These are phyloP conservation scores for Atrichornis clamosus DNA, from an alignment of 2,113 vertebrate species.

Conservation along the genomic window DNA sequence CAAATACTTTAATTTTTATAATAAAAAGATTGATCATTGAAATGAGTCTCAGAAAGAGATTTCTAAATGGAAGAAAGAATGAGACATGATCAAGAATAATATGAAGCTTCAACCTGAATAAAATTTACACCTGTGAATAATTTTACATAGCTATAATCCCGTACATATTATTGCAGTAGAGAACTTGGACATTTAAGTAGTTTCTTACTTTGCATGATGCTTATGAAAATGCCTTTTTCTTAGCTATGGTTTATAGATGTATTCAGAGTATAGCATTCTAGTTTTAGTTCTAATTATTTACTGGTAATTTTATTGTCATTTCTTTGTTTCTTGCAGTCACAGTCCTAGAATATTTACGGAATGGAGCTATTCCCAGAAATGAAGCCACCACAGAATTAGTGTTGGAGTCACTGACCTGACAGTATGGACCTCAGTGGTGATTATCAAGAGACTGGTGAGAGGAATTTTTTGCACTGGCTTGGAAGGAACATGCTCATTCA, in stretches of 20 bases:
- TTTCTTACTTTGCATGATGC: background rate
- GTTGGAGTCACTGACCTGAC: background rate
- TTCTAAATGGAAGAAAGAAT: constrained; percentile 5
- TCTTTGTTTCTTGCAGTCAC: background rate
- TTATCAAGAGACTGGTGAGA: background rate
- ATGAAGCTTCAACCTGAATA: background rate
- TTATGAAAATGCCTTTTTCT: background rate
- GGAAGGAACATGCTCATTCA: background rate
- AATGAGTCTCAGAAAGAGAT: constrained; percentile 24
- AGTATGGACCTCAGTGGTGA: background rate
- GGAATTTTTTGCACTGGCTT: background rate
- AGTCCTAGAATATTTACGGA: background rate
- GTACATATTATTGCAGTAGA: background rate
- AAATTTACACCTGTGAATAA: background rate
- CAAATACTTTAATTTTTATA: constrained; percentile 61
- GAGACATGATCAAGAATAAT: constrained; percentile 44
- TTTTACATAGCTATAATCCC: background rate
- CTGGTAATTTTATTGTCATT: background rate
- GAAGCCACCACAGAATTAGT: background rate
- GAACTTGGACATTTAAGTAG: background rate
- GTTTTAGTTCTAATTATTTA: background rate
- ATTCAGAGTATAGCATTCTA: background rate
- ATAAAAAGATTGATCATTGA: constrained; percentile 58
- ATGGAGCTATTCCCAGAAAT: background rate
- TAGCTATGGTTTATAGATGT: background rate